Percentiles rank a stretch among this genome's conserved stretches.
Conservation (phyloP, 2,888 invertebrate genomes). For the Mythimna lalbum region DNA sequence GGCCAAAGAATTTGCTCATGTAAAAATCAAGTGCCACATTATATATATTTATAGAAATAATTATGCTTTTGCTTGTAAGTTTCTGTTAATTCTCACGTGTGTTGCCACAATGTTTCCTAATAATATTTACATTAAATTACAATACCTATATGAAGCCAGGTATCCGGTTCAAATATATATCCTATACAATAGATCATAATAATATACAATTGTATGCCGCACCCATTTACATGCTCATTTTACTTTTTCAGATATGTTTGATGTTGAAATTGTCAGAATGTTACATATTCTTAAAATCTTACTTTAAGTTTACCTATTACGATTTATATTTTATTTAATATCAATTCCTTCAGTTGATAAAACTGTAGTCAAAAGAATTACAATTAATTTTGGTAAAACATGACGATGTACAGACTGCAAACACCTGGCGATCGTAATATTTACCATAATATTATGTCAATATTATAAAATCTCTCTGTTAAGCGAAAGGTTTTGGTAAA, state of each 20-base stretch:
- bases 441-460: conserved; percentile 30
- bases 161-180: conserved; percentile 20
- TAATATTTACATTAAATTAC: conserved; percentile 23
- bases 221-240: conserved; percentile 45
- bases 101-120: conserved; percentile 1
- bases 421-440: conserved; percentile 42
- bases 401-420: conserved; percentile 36
- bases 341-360: conserved; percentile 83
- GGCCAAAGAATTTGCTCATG: not conserved
- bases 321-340: conserved; percentile 65
- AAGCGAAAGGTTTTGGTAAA: conserved; percentile 41
- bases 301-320: conserved; percentile 56
- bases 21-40: not conserved
- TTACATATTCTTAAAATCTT: conserved; percentile 51
- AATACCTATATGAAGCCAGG: conserved; percentile 11
- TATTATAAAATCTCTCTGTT: conserved; percentile 16
- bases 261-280: conserved; percentile 51
- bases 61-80: conserved; percentile 10
- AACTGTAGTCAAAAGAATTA: conserved; percentile 61
- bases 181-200: conserved; percentile 31
- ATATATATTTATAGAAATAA: not conserved
- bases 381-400: conserved; percentile 46
- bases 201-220: conserved; percentile 32
- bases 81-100: conserved; percentile 1
- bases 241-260: conserved; percentile 61